A percentile compares a stretch with the other conserved stretches of the same genome.
These are phyloP conservation scores for Aphelocoma coerulescens DNA, from an alignment of 2,113 vertebrate genomes.

Conservation along the genomic window DNA sequence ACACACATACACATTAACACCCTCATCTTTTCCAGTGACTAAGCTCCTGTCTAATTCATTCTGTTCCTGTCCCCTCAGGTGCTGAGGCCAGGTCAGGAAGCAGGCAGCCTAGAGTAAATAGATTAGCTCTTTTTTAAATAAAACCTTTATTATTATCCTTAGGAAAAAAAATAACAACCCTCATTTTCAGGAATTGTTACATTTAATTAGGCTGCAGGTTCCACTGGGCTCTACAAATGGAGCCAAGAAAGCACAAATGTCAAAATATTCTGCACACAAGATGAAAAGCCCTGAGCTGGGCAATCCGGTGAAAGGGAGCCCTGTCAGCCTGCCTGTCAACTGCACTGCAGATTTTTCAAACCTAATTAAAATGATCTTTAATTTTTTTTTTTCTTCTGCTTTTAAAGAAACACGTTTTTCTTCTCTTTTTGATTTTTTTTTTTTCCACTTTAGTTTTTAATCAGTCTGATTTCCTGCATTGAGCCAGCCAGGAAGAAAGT, in stretches of 20 bases:
- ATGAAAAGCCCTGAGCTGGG: slow-evolving; percentile 28
- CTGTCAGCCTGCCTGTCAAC: slow-evolving; percentile 61
- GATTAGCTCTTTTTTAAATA: slow-evolving; percentile 63
- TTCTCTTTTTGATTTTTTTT: neutral
- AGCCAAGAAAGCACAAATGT: slow-evolving; percentile 62
- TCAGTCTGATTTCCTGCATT: slow-evolving; percentile 24
- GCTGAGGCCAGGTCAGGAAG: slow-evolving; percentile 69
- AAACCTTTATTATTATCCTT: slow-evolving; percentile 65
- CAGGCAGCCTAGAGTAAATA: slow-evolving; percentile 68
- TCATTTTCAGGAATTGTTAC: slow-evolving; percentile 69
- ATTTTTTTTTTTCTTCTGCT: neutral
- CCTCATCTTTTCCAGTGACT: slow-evolving; percentile 60
- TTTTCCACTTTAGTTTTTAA: neutral
- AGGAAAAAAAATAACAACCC: slow-evolving; percentile 54
- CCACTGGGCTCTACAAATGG: slow-evolving; percentile 49
- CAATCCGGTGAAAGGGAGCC: neutral
- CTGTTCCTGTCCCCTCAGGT: slow-evolving; percentile 71
- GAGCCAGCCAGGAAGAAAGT: neutral
- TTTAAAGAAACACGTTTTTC: slow-evolving; percentile 34
- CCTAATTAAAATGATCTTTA: slow-evolving; percentile 65
- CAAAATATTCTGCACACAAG: slow-evolving; percentile 57
- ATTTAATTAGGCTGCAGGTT: slow-evolving; percentile 63
- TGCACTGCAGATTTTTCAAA: slow-evolving; percentile 29
- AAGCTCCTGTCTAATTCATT: slow-evolving; percentile 23
- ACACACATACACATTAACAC: neutral